These are phyloP conservation scores for Anoura caudifer DNA, from an alignment of 2,113 vertebrate species.

Conservation along the genomic window DNA sequence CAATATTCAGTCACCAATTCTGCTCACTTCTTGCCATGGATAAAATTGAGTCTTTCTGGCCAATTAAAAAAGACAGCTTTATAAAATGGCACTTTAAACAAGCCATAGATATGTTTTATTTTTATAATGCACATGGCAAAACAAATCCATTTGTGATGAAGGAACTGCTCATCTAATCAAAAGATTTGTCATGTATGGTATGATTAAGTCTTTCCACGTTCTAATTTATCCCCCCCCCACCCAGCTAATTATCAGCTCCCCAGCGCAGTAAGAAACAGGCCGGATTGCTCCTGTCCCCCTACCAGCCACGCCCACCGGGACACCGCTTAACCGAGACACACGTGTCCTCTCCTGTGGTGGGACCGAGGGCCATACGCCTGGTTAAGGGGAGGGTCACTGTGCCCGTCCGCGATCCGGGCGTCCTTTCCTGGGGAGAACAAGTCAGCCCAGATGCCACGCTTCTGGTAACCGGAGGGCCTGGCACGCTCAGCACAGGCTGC, in stretches of 20 bases:
- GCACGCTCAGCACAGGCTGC: not conserved
- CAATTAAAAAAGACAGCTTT: constrained; percentile 77
- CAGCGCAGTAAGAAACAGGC: constrained; percentile 5
- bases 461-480: constrained; percentile 17
- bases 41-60: constrained; percentile 81
- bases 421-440: constrained; percentile 21
- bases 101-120: constrained; percentile 81
- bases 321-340: not conserved
- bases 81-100: constrained; percentile 85
- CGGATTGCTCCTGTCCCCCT: constrained; percentile 27
- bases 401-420: not conserved
- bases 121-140: constrained; percentile 70
- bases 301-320: not conserved
- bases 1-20: constrained; percentile 82
- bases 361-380: constrained; percentile 62
- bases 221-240: not conserved
- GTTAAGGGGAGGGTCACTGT: not conserved
- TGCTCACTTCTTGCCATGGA: constrained; percentile 88
- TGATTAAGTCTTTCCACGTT: constrained; percentile 38
- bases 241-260: constrained; percentile 16
- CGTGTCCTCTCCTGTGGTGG: constrained; percentile 26
- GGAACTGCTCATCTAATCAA: constrained; percentile 67
- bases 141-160: constrained; percentile 74
- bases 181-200: not conserved
- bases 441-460: not conserved